Percentiles rank a stretch among this genome's conserved stretches.
Evolutionary conservation across 2,113 vertebrate species (phyloP).

Genomic region (Aptenodytes patagonicus): DNA sequence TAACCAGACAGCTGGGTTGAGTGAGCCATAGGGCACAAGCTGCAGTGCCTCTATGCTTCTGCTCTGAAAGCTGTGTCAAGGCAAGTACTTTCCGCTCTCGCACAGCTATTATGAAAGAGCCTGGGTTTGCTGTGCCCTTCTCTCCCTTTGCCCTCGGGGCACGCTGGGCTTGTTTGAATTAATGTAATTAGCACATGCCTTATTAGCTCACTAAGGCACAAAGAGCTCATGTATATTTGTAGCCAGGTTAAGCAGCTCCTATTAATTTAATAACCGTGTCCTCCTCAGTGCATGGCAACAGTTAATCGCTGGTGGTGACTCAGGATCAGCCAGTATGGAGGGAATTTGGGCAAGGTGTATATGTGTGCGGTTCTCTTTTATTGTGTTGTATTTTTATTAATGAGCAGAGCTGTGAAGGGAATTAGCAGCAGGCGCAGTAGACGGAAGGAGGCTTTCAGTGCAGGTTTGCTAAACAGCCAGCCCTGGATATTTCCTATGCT

Average conservation of each 20-base stretch:
- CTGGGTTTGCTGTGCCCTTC: neutral
- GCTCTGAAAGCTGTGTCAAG: neutral
- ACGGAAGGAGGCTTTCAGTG: neutral
- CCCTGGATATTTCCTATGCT: neutral
- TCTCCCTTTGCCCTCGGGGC: conserved; percentile 39
- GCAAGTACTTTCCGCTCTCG: neutral
- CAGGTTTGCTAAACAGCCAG: neutral
- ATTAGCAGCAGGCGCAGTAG: neutral
- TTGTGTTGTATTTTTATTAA: neutral
- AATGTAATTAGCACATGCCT: conserved; percentile 64
- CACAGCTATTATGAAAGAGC: neutral
- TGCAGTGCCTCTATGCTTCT: fast-evolving
- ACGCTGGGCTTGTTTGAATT: conserved; percentile 54
- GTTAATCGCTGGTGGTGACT: conserved; percentile 33
- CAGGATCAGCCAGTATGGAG: neutral
- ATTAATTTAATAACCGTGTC: conserved; percentile 56
- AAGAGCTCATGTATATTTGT: conserved; percentile 43
- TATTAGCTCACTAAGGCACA: conserved; percentile 65
- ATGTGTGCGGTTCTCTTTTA: neutral
- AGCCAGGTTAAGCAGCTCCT: conserved; percentile 53
- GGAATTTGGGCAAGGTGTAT: neutral
- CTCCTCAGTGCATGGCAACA: conserved; percentile 29
- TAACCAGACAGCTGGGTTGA: neutral
- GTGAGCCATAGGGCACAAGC: neutral
- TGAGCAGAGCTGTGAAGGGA: neutral